Evolutionary conservation across 2,888 invertebrate species (phyloP).

Genomic region (Acrocyrtus sp.): DNA sequence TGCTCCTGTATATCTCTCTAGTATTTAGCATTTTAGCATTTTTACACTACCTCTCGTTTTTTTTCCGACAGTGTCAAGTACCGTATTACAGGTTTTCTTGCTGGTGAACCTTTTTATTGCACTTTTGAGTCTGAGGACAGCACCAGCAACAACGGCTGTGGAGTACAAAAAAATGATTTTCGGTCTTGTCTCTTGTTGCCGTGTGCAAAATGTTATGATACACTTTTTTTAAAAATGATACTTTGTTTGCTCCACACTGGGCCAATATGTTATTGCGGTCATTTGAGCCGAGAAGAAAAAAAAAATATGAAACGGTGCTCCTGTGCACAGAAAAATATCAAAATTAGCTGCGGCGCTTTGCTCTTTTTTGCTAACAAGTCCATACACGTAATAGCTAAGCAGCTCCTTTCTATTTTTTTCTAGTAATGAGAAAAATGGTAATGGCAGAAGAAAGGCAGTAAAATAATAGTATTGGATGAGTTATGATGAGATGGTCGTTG

Average conservation of each 20-base stretch:
- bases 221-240: too few species aligned
- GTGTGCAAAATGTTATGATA: too few species aligned
- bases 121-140: neutral
- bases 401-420: conserved; percentile 19
- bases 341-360: too few species aligned
- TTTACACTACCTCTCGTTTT: too few species aligned
- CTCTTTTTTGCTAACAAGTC: conserved; percentile 7
- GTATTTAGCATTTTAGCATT: too few species aligned
- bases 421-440: neutral
- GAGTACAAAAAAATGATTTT: too few species aligned
- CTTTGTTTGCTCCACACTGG: conserved; percentile 18
- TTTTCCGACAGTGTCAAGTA: conserved; percentile 41
- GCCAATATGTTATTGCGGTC: conserved; percentile 43
- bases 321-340: neutral
- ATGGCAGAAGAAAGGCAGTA: neutral
- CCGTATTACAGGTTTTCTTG: conserved; percentile 46
- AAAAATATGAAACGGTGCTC: conserved; percentile 15
- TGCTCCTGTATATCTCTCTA: too few species aligned
- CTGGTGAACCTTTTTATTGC: neutral
- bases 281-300: conserved; percentile 14
- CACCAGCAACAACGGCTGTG: too few species aligned
- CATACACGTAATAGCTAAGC: neutral
- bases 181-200: too few species aligned
- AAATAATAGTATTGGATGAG: neutral
- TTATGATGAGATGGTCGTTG: too few species aligned